phyloP scores from a whole-genome alignment of 2,888 invertebrate species.

The Venustoraphidia nigricollis region DNA sequence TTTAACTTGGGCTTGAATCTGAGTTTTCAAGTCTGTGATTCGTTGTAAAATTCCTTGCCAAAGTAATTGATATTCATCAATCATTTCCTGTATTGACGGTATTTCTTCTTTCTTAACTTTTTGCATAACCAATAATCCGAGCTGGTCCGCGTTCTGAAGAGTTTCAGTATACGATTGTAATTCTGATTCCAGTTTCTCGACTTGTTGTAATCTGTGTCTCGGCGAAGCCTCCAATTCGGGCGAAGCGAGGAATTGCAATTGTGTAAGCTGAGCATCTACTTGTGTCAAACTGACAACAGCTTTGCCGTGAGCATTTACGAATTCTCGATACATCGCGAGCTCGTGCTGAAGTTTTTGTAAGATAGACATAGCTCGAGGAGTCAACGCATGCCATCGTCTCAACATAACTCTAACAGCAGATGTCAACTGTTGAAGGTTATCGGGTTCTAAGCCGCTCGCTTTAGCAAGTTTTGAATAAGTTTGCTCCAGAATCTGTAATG shows the following conservation, averaged over 20 bases:
- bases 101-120: conserved; percentile 39
- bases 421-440: conserved; percentile 47
- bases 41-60: conserved; percentile 43
- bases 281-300: conserved; percentile 55
- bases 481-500: conserved; percentile 48
- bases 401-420: conserved; percentile 39
- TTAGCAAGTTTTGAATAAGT: conserved; percentile 53
- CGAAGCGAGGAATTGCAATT: conserved; percentile 44
- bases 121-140: conserved; percentile 42
- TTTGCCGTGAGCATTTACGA: conserved; percentile 52
- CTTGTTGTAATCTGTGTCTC: conserved; percentile 25
- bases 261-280: conserved; percentile 55
- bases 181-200: conserved; percentile 39
- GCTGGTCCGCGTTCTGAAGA: conserved; percentile 39
- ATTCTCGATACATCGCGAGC: conserved; percentile 45
- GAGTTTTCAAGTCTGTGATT: conserved; percentile 30
- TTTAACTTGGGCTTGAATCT: conserved; percentile 21
- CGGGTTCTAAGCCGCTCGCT: conserved; percentile 49
- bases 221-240: conserved; percentile 30
- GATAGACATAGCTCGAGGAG: conserved; percentile 41
- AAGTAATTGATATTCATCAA: conserved; percentile 47
- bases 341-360: conserved; percentile 39
- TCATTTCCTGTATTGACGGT: conserved; percentile 37
- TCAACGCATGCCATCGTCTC: conserved; percentile 48
- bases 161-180: conserved; percentile 33